Conservation (phyloP, 2,113 vertebrate genomes). For the Eulacestoma nigropectus region DNA sequence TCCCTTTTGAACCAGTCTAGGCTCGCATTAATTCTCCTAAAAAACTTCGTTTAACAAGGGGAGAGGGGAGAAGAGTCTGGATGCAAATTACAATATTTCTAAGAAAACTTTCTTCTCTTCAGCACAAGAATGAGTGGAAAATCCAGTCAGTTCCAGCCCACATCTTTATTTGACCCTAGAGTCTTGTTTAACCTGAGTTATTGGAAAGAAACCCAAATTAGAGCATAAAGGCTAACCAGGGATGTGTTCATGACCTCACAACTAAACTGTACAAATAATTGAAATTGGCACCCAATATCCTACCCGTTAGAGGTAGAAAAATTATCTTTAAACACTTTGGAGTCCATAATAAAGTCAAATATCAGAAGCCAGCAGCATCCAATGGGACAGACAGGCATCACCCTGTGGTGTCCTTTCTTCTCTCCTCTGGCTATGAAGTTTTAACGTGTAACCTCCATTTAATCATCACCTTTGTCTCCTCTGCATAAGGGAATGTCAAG, state of each 20-base stretch:
- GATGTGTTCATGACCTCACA: neutral
- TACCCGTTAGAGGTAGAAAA: neutral
- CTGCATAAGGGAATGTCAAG: slow-evolving; percentile 22
- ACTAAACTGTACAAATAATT: neutral
- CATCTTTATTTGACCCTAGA: neutral
- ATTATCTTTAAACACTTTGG: neutral
- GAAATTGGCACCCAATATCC: neutral
- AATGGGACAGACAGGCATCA: neutral
- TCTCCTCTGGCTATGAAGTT: neutral
- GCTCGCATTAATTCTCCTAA: neutral
- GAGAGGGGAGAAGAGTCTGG: fast-evolving
- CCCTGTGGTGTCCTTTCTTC: neutral
- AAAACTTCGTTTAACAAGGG: neutral
- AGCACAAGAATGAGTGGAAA: neutral
- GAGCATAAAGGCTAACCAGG: neutral
- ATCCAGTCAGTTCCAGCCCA: neutral
- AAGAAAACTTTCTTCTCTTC: neutral
- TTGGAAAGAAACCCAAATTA: neutral
- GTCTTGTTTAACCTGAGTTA: neutral
- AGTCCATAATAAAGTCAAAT: neutral
- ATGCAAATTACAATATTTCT: neutral
- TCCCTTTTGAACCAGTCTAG: neutral
- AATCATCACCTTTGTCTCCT: slow-evolving; percentile 46
- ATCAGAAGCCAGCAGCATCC: neutral
- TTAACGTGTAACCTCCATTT: slow-evolving; percentile 20